Base-by-base conservation (phyloP, 2,888 invertebrate genomes). In the Platycheirus rosarum region DNA sequence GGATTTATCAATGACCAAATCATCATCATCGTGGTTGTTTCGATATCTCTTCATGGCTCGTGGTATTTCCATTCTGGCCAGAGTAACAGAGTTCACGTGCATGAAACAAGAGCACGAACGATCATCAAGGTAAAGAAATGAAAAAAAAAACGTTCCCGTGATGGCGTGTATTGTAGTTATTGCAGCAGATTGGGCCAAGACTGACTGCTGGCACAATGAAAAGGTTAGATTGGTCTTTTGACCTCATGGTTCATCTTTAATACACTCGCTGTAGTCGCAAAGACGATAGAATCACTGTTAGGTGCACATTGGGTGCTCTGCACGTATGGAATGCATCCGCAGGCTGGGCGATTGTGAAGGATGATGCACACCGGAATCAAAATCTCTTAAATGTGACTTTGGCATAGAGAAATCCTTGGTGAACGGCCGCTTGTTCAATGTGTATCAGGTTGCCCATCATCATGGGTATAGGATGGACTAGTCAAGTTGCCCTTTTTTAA, bases 51-150 rank as follows among this genome's bases (percentile, higher is more conserved):
- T 51, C 46, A 16, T 42, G 55, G 42, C 63, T 71, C 60, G 65
- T 66, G 51, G 73, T 65, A 44, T 16, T 29, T 13, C 16, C 18
- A 57, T 37, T 55, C 18, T 46, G n/a, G 14, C 42, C 26, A 14
- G 23, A 16, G 18, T 53, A 55, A 55, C 65, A 51, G 20, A 73
- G 82, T 82, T 77, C 82, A 82, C 55, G 77, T 73, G 73, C 82
- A 82, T 73, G 77, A 77, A 82, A 82, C 77, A 77, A 82, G 82
- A 77, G 76, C 82, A 82, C 82, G 82, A 82, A 82, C 71, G 77
- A 82, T 82, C 82, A 68, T 77, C 76, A 57, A 57, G 20, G 60
- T n/a, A n/a, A n/a, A 32, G 75, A 57, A 79, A 79, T 75, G 69
- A 79, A 79, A 75, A 69, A 42, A 75, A 79, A 79, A 75, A 69